Base-by-base conservation (phyloP, 2,113 vertebrate species). In the Litocranius walleri region DNA sequence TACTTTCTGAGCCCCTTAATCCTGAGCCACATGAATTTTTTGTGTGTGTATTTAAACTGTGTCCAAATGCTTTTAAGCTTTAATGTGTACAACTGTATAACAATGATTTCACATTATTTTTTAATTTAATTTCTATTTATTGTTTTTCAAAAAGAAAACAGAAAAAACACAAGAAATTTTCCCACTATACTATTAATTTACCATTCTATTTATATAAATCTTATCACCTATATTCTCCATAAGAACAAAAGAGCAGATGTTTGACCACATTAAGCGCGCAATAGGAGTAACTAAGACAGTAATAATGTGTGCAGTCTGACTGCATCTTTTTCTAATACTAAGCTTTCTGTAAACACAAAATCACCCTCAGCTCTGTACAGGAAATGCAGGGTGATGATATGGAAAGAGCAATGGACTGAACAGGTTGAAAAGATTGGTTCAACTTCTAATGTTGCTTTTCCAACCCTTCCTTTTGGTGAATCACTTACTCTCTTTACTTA, bases 21-120 rank as follows among this genome's bases (percentile, higher is more conserved):
- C 83, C 92, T 77, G 84, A 91, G 14, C 64, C 93, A 88, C 43
- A 25, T 19, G 40, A 97, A 23, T 0, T 1, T 54, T 71, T 33
- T 61, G 95, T 61, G 95, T 97, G 93, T 92, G 36, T 11, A 45
- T 67, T 84, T 92, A 97, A 98, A 95, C 85, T 62, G n/a, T 30
- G 81, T 16, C 23, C 95, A 84, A 92, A 94, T 54, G 10, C 0
- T 74, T 92, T 97, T 54, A 12, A 90, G 43, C 61, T 95, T 97
- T 7, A 84, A 85, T 43, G 77, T 77, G 33, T 67, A 93, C 7
- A 81, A 64, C 83, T 91, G 85, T 8, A 64, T 74, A 92, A 82
- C 19, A 57, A 84, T 80, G 21, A 14, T 87, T 88, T n/a, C 74
- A 43, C 27, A 80, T 16, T 1, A 23, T 77, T 61, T 90, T 96